Evolutionary conservation across 2,113 vertebrate genomes (phyloP).

Genomic region (Nymphicus hollandicus): DNA sequence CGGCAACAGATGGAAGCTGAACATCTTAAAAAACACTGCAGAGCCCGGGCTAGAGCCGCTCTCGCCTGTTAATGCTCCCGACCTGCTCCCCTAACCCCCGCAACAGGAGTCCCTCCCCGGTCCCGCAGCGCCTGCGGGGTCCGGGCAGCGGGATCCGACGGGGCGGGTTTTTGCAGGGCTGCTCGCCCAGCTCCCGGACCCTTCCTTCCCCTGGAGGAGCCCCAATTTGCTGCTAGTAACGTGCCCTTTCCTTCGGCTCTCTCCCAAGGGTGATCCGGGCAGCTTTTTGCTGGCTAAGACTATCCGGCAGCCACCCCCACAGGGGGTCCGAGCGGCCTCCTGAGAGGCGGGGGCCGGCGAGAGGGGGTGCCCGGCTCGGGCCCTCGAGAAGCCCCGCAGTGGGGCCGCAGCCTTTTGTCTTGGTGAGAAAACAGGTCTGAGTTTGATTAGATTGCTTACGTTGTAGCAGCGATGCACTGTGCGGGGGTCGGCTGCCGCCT

Average conservation of each 20-base stretch:
- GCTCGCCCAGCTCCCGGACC: accelerated
- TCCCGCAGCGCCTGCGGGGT: not conserved
- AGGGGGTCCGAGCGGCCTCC: not conserved
- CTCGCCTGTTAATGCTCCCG: not conserved
- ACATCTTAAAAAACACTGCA: not conserved
- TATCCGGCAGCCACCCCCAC: not conserved
- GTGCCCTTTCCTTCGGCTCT: not conserved
- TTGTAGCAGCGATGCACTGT: not conserved
- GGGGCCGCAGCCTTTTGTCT: not conserved
- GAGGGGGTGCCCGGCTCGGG: too few relatives aligned
- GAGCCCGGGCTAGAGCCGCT: not conserved
- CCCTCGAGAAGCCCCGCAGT: not conserved
- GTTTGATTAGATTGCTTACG: not conserved
- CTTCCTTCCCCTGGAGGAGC: not conserved
- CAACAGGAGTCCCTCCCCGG: not conserved
- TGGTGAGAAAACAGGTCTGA: not conserved
- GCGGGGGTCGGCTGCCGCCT: not conserved
- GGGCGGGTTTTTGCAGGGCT: not conserved
- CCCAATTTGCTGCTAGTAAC: not conserved
- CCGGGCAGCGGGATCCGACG: not conserved
- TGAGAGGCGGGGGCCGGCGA: not conserved
- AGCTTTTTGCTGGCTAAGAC: not conserved
- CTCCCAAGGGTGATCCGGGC: not conserved
- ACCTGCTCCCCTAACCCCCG: not conserved
- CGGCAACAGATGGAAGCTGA: slow-evolving; percentile 24